phyloP scores from a whole-genome alignment of 2,888 invertebrate species.

The Hypolimnas misippus region DNA sequence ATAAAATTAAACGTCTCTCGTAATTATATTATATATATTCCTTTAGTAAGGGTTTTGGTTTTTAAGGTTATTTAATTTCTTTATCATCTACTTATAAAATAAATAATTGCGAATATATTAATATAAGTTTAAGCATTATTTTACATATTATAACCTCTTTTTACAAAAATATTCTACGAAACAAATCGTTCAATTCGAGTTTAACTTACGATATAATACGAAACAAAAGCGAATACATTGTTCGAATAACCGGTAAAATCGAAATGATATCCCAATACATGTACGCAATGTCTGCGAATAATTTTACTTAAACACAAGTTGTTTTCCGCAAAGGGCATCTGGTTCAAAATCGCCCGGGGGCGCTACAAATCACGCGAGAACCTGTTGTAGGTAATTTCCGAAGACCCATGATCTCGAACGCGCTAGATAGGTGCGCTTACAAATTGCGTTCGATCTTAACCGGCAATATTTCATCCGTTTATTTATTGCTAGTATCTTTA shows the following conservation, averaged over 20 bases:
- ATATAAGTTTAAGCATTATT: no score
- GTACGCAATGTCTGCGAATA: conserved; percentile 49
- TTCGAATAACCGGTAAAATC: conserved; percentile 34
- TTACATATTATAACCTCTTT: no score
- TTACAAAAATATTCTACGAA: not conserved
- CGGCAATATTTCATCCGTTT: conserved; percentile 74
- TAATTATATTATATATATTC: no score
- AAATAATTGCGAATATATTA: no score
- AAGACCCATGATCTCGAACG: conserved; percentile 66
- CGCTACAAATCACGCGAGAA: conserved; percentile 80
- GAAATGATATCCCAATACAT: conserved; percentile 23
- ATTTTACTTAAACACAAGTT: conserved; percentile 74
- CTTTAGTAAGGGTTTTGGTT: no score
- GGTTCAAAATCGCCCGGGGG: conserved; percentile 75
- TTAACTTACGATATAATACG: not conserved
- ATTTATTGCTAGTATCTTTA: conserved; percentile 64
- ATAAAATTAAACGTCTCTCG: no score
- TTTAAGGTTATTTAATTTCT: no score
- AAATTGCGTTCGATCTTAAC: conserved; percentile 79
- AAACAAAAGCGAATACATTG: not conserved
- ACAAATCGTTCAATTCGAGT: no score
- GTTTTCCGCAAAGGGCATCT: conserved; percentile 67
- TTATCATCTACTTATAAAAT: no score
- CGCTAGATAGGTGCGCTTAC: conserved; percentile 72
- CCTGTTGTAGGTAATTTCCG: conserved; percentile 78